Evolutionary conservation across 2,888 invertebrate species (phyloP).

Genomic region (Nematopogon swammerdamellus): DNA sequence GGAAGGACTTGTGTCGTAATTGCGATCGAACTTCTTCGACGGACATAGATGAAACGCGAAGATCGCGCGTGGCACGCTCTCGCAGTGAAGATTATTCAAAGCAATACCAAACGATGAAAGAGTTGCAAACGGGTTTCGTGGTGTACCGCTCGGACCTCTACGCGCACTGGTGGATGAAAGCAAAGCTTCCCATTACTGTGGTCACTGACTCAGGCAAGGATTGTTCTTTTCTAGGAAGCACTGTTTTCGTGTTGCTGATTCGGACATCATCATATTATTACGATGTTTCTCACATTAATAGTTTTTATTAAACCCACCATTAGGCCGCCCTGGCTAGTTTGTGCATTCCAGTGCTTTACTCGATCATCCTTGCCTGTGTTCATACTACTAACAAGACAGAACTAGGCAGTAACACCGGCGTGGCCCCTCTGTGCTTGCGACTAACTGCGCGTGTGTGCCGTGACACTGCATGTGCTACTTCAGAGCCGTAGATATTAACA

Average conservation of each 20-base stretch:
- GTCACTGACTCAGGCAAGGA: slow-evolving; percentile 60
- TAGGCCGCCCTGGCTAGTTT: neutral
- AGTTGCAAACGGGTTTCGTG: slow-evolving; percentile 43
- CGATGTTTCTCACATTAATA: slow-evolving; percentile 12
- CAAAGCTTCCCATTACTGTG: slow-evolving; percentile 68
- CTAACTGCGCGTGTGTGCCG: neutral
- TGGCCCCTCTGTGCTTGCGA: neutral
- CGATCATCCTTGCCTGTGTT: slow-evolving; percentile 60
- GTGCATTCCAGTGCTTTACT: slow-evolving; percentile 54
- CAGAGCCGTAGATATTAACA: neutral
- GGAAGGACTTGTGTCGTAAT: slow-evolving; percentile 30
- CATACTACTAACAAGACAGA: slow-evolving; percentile 40
- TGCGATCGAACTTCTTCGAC: slow-evolving; percentile 20
- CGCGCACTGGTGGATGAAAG: slow-evolving; percentile 93
- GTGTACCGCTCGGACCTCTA: slow-evolving; percentile 81
- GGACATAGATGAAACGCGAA: slow-evolving; percentile 25
- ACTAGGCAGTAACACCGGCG: neutral
- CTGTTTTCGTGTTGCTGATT: slow-evolving; percentile 43
- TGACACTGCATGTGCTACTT: neutral
- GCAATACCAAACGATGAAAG: slow-evolving; percentile 37
- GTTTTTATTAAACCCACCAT: neutral
- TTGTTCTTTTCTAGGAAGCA: slow-evolving; percentile 54
- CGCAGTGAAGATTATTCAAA: slow-evolving; percentile 48
- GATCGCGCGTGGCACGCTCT: slow-evolving; percentile 35
- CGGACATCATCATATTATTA: slow-evolving; percentile 7